phyloP scores from a whole-genome alignment of 2,113 vertebrate species.

The Sceloporus tristichus region DNA sequence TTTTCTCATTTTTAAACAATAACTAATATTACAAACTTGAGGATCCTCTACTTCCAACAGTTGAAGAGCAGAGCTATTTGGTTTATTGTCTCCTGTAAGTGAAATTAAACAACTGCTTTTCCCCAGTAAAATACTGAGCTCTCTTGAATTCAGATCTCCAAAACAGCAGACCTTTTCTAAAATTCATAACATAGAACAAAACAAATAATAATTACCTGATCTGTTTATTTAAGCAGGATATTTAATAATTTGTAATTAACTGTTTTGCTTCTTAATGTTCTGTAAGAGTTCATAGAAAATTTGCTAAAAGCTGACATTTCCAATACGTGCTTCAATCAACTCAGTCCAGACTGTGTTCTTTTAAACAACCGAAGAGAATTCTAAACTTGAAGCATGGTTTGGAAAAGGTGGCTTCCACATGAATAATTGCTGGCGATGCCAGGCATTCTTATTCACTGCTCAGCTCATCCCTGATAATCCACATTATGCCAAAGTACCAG shows the following conservation, averaged over 20 bases:
- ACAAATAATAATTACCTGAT: constrained; percentile 3
- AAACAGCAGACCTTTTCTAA: background rate
- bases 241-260: constrained; percentile 3
- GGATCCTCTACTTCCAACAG: background rate
- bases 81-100: constrained; percentile 19
- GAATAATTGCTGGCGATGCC: background rate
- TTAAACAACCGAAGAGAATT: background rate
- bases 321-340: background rate
- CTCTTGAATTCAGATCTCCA: background rate
- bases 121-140: constrained; percentile 33
- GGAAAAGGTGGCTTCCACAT: background rate
- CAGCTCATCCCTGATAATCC: background rate
- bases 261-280: background rate
- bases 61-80: background rate
- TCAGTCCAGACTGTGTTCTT: background rate
- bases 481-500: background rate
- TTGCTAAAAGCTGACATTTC: background rate
- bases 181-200: background rate
- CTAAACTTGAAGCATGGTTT: background rate
- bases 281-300: background rate
- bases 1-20: constrained; percentile 38
- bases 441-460: background rate
- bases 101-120: background rate
- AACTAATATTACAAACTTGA: constrained; percentile 21
- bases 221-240: background rate